Evolutionary conservation across 2,888 invertebrate genomes (phyloP).

Genomic region (Oxytorus armatus): DNA sequence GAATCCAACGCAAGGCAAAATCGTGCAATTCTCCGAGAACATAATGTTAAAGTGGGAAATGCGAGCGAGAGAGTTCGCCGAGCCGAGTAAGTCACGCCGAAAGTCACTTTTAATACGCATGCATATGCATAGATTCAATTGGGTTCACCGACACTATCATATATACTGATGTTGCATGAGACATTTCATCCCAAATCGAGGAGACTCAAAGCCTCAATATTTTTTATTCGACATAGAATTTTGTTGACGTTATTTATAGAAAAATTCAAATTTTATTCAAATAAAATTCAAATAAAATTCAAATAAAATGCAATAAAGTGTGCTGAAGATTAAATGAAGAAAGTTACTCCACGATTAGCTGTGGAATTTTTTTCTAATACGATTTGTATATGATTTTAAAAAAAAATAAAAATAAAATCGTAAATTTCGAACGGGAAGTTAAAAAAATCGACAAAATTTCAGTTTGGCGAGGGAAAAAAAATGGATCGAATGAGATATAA

Average conservation of each 20-base stretch:
- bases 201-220: not conserved
- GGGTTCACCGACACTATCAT: not conserved
- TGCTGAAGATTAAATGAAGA: too few relatives aligned
- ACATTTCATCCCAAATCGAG: not conserved
- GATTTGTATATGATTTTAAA: too few relatives aligned
- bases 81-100: conserved; percentile 60
- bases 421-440: too few relatives aligned
- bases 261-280: too few relatives aligned
- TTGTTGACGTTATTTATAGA: not conserved
- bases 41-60: conserved; percentile 24
- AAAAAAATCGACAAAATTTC: too few relatives aligned
- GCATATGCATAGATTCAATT: conserved; percentile 20
- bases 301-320: too few relatives aligned
- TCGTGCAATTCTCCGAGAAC: conserved; percentile 27
- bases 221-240: not conserved
- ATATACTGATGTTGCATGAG: not conserved
- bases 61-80: conserved; percentile 49
- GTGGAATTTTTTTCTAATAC: too few relatives aligned
- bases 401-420: too few relatives aligned
- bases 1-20: conserved; percentile 5
- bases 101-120: conserved; percentile 36
- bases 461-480: too few relatives aligned
- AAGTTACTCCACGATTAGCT: too few relatives aligned
- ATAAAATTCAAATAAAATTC: too few relatives aligned
- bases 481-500: not conserved